A percentile compares a stretch with the other conserved stretches of the same genome.
Evolutionary conservation across 2,888 invertebrate species (phyloP).

Genomic region (Heliconius hortense): DNA sequence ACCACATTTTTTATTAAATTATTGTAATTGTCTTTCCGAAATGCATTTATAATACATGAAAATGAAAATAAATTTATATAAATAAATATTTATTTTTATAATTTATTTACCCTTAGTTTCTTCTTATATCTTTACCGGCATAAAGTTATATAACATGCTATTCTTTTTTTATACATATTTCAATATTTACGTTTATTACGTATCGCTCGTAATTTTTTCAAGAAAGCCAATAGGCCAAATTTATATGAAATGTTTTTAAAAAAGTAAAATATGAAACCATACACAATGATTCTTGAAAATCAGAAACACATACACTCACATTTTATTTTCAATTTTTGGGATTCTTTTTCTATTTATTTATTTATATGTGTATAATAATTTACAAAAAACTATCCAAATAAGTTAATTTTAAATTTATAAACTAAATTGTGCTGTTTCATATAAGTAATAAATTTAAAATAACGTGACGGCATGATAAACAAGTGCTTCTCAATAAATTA

Average conservation of each 20-base stretch:
- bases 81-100: conserved; percentile 33
- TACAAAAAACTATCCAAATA: neutral
- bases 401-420: neutral
- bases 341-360: no score
- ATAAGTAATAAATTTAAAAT: neutral
- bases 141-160: no score
- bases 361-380: conserved; percentile 1
- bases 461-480: conserved; percentile 9
- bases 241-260: neutral
- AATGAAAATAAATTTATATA: conserved; percentile 48
- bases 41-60: conserved; percentile 69
- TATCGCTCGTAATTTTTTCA: neutral
- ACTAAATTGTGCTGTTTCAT: conserved; percentile 18
- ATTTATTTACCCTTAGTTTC: conserved; percentile 25
- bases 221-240: neutral
- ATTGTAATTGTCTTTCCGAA: conserved; percentile 64
- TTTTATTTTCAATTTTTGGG: neutral
- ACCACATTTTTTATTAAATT: conserved; percentile 52
- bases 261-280: neutral
- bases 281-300: neutral
- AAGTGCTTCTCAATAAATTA: neutral
- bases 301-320: neutral
- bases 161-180: neutral
- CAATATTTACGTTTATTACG: neutral
- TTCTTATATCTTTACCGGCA: neutral